Evolutionary conservation across 2,113 vertebrate genomes (phyloP).

Genomic region (Dinomys branickii): DNA sequence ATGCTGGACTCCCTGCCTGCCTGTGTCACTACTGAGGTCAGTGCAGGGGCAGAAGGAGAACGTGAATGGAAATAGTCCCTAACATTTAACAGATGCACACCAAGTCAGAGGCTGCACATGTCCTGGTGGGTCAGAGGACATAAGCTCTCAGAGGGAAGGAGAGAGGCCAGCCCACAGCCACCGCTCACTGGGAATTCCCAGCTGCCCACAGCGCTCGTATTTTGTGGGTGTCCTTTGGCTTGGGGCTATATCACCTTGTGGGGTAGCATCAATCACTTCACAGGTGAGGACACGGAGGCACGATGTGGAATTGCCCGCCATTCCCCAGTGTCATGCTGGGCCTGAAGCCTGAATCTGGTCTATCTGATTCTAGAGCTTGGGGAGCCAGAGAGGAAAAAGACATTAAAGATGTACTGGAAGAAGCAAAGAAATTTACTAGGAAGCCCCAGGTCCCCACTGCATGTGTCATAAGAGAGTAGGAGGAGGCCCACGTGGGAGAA

Average conservation of each 20-base stretch:
- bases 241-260: not conserved
- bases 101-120: too few relatives aligned
- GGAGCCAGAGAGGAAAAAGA: not conserved
- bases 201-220: not conserved
- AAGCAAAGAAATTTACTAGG: not conserved
- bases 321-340: not conserved
- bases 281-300: not conserved
- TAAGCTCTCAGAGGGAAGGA: not conserved
- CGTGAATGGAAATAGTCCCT: fast-evolving
- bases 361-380: not conserved
- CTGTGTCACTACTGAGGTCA: not conserved
- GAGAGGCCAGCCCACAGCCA: not conserved
- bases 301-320: not conserved
- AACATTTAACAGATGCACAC: not conserved
- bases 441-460: not conserved
- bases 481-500: not conserved
- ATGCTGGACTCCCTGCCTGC: not conserved
- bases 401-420: not conserved
- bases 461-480: not conserved
- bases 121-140: not conserved
- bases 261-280: not conserved
- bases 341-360: not conserved
- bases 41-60: not conserved
- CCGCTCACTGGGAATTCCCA: not conserved
- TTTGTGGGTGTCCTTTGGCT: not conserved